phyloP scores from a whole-genome alignment of 2,113 vertebrate genomes.

The Anolis sagrei region DNA sequence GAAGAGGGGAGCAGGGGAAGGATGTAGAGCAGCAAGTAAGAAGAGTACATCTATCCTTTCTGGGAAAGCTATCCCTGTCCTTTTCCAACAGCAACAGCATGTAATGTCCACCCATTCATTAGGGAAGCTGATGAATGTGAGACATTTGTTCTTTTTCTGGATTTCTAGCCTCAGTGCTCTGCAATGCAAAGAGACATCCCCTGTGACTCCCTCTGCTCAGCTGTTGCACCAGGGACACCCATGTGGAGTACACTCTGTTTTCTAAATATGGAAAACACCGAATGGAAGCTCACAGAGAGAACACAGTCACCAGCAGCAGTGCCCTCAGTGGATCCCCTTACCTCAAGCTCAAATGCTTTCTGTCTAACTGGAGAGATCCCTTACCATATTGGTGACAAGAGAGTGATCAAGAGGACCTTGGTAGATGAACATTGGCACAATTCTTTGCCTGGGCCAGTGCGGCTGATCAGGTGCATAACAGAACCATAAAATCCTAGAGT shows the following conservation, averaged over 20 bases:
- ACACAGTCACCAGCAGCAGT: not conserved
- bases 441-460: no score
- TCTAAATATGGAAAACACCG: slow-evolving; percentile 3
- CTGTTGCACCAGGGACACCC: slow-evolving; percentile 17
- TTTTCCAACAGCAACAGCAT: not conserved
- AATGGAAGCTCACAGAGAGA: not conserved
- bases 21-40: not conserved
- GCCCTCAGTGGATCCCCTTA: not conserved
- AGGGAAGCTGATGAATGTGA: not conserved
- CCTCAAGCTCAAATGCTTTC: no score
- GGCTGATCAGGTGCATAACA: not conserved
- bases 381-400: not conserved
- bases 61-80: not conserved
- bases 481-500: no score
- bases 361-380: not conserved
- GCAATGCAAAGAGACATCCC: not conserved
- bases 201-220: not conserved
- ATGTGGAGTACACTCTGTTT: not conserved
- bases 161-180: not conserved
- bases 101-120: slow-evolving; percentile 2
- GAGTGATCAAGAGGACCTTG: not conserved
- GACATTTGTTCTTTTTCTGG: not conserved
- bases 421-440: no score
- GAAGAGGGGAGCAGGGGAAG: no score
- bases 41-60: not conserved